A percentile compares a stretch with the other conserved stretches of the same genome.
phyloP scores from a whole-genome alignment of 2,888 invertebrate species.

The Pachycephus smyrnensis region DNA sequence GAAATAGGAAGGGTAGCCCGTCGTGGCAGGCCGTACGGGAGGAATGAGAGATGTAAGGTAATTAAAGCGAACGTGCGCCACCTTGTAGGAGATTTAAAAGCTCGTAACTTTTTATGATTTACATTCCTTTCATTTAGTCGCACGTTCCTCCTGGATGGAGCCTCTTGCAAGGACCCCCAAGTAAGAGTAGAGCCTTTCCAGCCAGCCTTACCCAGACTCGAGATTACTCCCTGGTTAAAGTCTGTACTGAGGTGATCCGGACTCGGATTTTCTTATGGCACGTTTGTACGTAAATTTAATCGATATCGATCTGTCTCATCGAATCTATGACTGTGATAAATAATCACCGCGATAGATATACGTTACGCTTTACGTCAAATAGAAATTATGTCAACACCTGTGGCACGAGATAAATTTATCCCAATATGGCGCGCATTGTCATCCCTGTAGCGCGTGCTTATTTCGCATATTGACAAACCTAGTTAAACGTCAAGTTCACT shows the following conservation, averaged over 20 bases:
- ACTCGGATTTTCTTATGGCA: not conserved
- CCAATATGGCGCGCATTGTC: not conserved
- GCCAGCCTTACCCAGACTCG: not conserved
- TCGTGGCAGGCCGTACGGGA: conserved; percentile 23
- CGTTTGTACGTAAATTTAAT: not conserved
- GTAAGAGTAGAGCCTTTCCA: conserved; percentile 13
- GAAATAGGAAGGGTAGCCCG: conserved; percentile 26
- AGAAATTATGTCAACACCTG: not conserved
- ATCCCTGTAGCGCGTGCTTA: not conserved
- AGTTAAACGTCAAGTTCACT: not conserved
- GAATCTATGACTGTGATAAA: no score
- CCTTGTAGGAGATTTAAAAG: conserved; percentile 67
- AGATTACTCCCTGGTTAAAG: not conserved
- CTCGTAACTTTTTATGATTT: conserved; percentile 68
- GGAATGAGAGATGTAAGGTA: conserved; percentile 66
- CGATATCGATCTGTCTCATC: not conserved
- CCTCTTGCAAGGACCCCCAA: conserved; percentile 25
- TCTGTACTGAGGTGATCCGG: not conserved
- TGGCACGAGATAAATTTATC: not conserved
- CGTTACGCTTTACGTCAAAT: no score
- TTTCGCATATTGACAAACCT: not conserved
- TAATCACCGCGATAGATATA: no score
- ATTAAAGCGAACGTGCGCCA: conserved; percentile 66
- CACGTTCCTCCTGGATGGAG: conserved; percentile 57
- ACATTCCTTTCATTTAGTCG: conserved; percentile 67